phyloP scores from a whole-genome alignment of 2,797 vertebrate species.

The Molossus molossus region DNA sequence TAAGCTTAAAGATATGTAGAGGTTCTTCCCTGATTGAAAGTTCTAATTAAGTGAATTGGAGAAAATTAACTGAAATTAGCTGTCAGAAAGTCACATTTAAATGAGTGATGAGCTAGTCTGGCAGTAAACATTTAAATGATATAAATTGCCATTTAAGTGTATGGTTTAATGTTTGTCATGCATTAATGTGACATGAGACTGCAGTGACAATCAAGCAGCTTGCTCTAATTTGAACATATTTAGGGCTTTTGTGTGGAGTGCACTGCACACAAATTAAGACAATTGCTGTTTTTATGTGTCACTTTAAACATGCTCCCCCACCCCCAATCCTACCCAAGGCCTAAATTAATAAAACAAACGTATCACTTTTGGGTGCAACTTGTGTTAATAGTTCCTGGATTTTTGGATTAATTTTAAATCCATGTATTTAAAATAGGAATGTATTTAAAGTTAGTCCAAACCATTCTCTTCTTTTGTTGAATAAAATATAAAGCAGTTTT shows the following conservation, averaged over 20 bases:
- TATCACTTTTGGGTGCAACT: constrained; percentile 90
- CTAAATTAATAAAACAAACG: constrained; percentile 95
- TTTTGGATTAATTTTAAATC: constrained; percentile 86
- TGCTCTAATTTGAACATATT: constrained; percentile 99
- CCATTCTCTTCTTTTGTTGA: constrained; percentile 71
- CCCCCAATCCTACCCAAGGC: constrained; percentile 82
- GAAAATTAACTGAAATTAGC: constrained; percentile 98
- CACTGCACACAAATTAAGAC: constrained; percentile 98
- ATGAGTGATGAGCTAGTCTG: constrained; percentile 96
- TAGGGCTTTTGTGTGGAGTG: constrained; percentile 97
- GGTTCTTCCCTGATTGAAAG: constrained; percentile 94
- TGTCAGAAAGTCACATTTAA: constrained; percentile 99
- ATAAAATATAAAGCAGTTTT: constrained; percentile 72
- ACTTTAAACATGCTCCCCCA: constrained; percentile 92
- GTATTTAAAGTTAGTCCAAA: constrained; percentile 81
- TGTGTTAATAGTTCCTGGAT: constrained; percentile 82
- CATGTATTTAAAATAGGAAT: constrained; percentile 83
- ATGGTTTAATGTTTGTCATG: constrained; percentile 99
- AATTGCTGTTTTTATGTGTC: constrained; percentile 98
- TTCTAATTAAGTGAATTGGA: constrained; percentile 99
- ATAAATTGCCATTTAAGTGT: constrained; percentile 99
- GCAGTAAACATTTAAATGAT: constrained; percentile 99
- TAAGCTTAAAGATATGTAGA: constrained; percentile 88
- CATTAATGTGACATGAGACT: constrained; percentile 99
- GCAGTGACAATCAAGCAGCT: constrained; percentile 99